Evolutionary conservation across 1,140 invertebrate species (phyloP).

Genomic region (Laupala kohalensis): DNA sequence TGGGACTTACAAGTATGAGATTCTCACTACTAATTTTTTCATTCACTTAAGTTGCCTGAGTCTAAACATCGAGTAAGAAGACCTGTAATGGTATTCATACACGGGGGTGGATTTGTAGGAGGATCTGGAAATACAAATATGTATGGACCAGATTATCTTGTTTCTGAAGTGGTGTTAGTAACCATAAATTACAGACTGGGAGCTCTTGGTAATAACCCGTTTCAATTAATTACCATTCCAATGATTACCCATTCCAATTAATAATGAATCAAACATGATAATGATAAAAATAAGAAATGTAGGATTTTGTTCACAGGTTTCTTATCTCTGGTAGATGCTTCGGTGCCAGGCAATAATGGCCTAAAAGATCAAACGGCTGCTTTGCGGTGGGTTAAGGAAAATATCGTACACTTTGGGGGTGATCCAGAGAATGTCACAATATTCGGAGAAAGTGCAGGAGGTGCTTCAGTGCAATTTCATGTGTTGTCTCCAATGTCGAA

Average conservation of each 20-base stretch:
- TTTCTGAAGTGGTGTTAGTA: slow-evolving; percentile 51
- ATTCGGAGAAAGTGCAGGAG: slow-evolving; percentile 18
- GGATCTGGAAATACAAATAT: slow-evolving; percentile 38
- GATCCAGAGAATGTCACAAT: slow-evolving; percentile 17
- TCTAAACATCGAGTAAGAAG: slow-evolving; percentile 1
- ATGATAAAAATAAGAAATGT: background rate
- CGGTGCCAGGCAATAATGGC: slow-evolving; percentile 24
- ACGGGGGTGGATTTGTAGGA: slow-evolving; percentile 43
- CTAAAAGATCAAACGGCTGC: slow-evolving; percentile 29
- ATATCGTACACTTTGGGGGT: slow-evolving; percentile 28
- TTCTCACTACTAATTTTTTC: background rate
- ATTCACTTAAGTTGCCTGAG: background rate
- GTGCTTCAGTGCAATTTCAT: slow-evolving; percentile 15
- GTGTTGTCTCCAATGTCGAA: slow-evolving; percentile 11
- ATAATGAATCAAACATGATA: background rate
- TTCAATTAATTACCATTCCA: background rate
- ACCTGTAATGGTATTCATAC: slow-evolving; percentile 46
- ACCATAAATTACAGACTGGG: slow-evolving; percentile 57
- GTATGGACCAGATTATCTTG: slow-evolving; percentile 43
- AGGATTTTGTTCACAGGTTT: slow-evolving; percentile 16
- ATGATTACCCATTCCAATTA: background rate
- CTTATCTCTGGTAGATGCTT: slow-evolving; percentile 15
- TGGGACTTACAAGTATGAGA: background rate
- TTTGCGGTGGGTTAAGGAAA: slow-evolving; percentile 30
- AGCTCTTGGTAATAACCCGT: slow-evolving; percentile 16